These are phyloP conservation scores for Miichthys miiuy DNA, from an alignment of 2,797 vertebrate species.

Conservation along the genomic window DNA sequence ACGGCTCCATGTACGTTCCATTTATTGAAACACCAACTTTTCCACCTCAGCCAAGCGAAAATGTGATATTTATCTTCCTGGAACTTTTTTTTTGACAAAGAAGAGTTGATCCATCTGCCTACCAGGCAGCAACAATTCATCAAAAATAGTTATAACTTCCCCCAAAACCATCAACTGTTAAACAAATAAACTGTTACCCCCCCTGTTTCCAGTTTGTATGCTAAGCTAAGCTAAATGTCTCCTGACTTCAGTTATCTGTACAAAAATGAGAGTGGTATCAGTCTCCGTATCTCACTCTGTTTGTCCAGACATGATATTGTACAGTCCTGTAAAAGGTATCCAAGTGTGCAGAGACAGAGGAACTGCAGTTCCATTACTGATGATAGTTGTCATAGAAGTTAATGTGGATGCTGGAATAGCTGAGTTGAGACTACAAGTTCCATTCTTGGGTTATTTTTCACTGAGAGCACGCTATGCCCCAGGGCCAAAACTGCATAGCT, in stretches of 20 bases:
- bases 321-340: background rate
- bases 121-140: background rate
- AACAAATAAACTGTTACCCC: background rate
- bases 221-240: background rate
- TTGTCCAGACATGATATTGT: background rate
- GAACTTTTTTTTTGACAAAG: background rate
- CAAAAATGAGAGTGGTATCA: background rate
- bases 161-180: background rate
- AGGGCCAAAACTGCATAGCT: slow-evolving; percentile 19
- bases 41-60: no score
- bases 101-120: background rate
- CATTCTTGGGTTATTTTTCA: slow-evolving; percentile 39
- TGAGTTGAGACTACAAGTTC: slow-evolving; percentile 15
- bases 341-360: background rate
- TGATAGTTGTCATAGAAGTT: background rate
- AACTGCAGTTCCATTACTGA: background rate
- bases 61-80: no score
- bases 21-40: no score
- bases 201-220: background rate
- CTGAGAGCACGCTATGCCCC: slow-evolving; percentile 14
- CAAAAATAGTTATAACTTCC: background rate
- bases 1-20: no score
- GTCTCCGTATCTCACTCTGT: background rate
- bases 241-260: background rate
- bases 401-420: slow-evolving; percentile 15